phyloP scores from a whole-genome alignment of 2,888 invertebrate genomes.

The Dicyrtoma fusca region DNA sequence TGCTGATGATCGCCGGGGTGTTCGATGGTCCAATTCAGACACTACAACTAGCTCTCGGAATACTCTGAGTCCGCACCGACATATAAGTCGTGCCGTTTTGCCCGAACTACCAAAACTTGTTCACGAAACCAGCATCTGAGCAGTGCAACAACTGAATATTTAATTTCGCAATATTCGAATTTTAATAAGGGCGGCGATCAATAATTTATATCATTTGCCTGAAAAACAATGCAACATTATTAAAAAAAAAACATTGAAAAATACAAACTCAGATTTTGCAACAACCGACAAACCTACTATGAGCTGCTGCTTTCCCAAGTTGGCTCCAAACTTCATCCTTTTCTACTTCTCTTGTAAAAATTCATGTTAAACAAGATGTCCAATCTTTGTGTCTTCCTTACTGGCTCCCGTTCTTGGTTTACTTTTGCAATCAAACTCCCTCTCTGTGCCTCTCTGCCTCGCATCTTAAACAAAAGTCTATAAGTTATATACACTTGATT shows the following conservation, averaged over 20 bases:
- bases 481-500: neutral
- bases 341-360: constrained; percentile 21
- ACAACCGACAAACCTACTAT: too few relatives aligned
- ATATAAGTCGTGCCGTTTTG: constrained; percentile 57
- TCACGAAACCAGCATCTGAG: constrained; percentile 73
- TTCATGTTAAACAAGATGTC: constrained; percentile 10
- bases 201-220: too few relatives aligned
- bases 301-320: neutral
- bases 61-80: constrained; percentile 56
- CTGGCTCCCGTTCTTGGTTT: constrained; percentile 8
- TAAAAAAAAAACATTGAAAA: too few relatives aligned
- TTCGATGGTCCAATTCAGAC: constrained; percentile 56
- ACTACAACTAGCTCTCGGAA: constrained; percentile 42
- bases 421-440: neutral
- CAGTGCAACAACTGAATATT: too few relatives aligned
- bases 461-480: neutral
- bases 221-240: too few relatives aligned
- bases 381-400: constrained; percentile 29
- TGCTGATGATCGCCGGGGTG: constrained; percentile 51
- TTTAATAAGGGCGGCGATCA: too few relatives aligned
- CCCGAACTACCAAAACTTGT: constrained; percentile 68
- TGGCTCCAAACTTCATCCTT: constrained; percentile 17
- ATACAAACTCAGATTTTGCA: too few relatives aligned
- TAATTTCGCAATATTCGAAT: too few relatives aligned
- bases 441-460: constrained; percentile 27